Percentiles rank a stretch among this genome's conserved stretches.
Conservation (phyloP, 2,888 invertebrate species). For the Acanthococcus lagerstroemiae region DNA sequence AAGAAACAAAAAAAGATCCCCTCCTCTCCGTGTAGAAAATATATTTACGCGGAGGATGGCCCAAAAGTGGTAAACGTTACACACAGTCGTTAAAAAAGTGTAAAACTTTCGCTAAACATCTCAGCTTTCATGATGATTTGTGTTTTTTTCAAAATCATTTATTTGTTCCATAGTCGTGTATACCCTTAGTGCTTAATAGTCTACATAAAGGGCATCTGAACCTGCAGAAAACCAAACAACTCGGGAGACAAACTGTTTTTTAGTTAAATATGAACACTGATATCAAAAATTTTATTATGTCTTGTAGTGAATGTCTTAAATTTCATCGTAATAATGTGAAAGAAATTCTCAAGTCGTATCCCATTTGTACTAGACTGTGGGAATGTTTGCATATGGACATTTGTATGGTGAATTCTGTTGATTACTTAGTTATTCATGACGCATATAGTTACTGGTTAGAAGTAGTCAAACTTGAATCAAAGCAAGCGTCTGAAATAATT, state of each 20-base stretch:
- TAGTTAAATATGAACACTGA: neutral
- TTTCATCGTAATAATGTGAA: conserved; percentile 9
- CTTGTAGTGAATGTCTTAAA: neutral
- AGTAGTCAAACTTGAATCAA: neutral
- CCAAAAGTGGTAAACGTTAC: neutral
- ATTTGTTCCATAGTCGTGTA: neutral
- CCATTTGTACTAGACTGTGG: neutral
- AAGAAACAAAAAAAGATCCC: neutral
- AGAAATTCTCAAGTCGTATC: neutral
- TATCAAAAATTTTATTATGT: neutral
- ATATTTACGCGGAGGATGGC: neutral
- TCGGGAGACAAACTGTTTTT: neutral
- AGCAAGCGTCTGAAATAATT: neutral
- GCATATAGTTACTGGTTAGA: neutral
- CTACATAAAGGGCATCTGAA: neutral
- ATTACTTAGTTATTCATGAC: neutral
- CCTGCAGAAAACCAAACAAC: neutral
- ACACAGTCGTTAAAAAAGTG: neutral
- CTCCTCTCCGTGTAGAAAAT: neutral
- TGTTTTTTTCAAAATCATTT: neutral
- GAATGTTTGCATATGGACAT: neutral
- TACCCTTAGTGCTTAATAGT: neutral
- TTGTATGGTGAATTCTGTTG: no score
- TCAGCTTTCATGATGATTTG: neutral
- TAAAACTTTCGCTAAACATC: neutral